Conservation (phyloP, 2,888 invertebrate genomes). For the Leistus spinibarbis region DNA sequence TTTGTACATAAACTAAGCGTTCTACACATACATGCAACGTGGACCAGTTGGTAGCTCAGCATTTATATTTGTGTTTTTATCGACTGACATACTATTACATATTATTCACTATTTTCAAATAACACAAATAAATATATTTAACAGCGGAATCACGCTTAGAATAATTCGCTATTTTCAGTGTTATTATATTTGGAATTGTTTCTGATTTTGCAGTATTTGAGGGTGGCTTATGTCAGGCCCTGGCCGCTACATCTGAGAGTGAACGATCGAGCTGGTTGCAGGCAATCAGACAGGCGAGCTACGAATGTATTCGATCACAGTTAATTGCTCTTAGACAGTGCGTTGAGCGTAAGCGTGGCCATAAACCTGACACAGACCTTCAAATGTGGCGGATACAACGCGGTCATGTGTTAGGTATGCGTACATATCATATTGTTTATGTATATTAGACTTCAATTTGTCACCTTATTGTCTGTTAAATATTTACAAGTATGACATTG, state of each 20-base stretch:
- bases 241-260: slow-evolving; percentile 78
- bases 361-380: slow-evolving; percentile 69
- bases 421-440: neutral
- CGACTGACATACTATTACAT: too few species aligned
- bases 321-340: slow-evolving; percentile 67
- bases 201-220: slow-evolving; percentile 70
- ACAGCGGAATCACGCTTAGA: too few species aligned
- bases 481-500: neutral
- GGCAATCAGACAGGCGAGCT: slow-evolving; percentile 82
- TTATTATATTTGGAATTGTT: neutral
- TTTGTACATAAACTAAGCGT: too few species aligned
- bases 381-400: slow-evolving; percentile 73
- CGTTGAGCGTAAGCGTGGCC: slow-evolving; percentile 65
- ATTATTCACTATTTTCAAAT: too few species aligned
- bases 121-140: too few species aligned
- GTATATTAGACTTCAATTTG: neutral
- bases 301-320: slow-evolving; percentile 79
- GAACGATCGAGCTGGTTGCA: slow-evolving; percentile 88
- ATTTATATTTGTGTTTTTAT: too few species aligned
- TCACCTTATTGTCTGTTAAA: neutral
- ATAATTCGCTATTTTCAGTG: neutral
- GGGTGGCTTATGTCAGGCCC: slow-evolving; percentile 79
- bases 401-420: slow-evolving; percentile 71
- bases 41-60: too few species aligned
- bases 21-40: too few species aligned